Evolutionary conservation across 92 coral and sea anemone genomes (phyloP).

Genomic region (Epizoanthus fatuus): DNA sequence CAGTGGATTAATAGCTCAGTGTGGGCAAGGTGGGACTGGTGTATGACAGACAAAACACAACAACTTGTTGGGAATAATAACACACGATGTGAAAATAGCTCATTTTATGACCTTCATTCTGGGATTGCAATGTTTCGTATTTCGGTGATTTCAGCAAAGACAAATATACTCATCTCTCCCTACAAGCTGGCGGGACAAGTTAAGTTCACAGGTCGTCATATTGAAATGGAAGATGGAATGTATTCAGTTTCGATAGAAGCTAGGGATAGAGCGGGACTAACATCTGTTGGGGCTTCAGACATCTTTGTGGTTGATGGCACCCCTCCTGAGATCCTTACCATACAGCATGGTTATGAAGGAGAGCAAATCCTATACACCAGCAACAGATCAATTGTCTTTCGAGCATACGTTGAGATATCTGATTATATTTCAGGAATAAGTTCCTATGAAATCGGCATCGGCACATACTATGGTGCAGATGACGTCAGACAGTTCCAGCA

Average conservation of each 20-base stretch:
- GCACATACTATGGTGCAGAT: slow-evolving; percentile 82
- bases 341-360: slow-evolving; percentile 79
- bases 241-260: slow-evolving; percentile 83
- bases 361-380: slow-evolving; percentile 50
- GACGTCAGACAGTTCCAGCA: slow-evolving; percentile 66
- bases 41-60: slow-evolving; percentile 65
- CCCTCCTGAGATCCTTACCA: slow-evolving; percentile 65
- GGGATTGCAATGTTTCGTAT: slow-evolving; percentile 81
- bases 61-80: background rate
- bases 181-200: slow-evolving; percentile 73
- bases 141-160: slow-evolving; percentile 71
- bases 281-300: slow-evolving; percentile 62
- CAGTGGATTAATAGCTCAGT: slow-evolving; percentile 81
- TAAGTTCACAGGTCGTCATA: slow-evolving; percentile 67
- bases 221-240: slow-evolving; percentile 77
- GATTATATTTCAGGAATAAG: slow-evolving; percentile 72
- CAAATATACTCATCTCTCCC: slow-evolving; percentile 54
- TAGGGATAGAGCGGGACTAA: slow-evolving; percentile 82
- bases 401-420: slow-evolving; percentile 68
- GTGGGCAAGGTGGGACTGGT: slow-evolving; percentile 96
- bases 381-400: slow-evolving; percentile 36
- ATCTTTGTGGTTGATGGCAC: slow-evolving; percentile 82
- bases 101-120: slow-evolving; percentile 84
- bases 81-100: slow-evolving; percentile 47
- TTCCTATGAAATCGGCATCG: slow-evolving; percentile 74